A percentile compares a stretch with the other conserved stretches of the same genome.
Evolutionary conservation across 2,888 invertebrate genomes (phyloP).

Genomic region (Timandra comae): DNA sequence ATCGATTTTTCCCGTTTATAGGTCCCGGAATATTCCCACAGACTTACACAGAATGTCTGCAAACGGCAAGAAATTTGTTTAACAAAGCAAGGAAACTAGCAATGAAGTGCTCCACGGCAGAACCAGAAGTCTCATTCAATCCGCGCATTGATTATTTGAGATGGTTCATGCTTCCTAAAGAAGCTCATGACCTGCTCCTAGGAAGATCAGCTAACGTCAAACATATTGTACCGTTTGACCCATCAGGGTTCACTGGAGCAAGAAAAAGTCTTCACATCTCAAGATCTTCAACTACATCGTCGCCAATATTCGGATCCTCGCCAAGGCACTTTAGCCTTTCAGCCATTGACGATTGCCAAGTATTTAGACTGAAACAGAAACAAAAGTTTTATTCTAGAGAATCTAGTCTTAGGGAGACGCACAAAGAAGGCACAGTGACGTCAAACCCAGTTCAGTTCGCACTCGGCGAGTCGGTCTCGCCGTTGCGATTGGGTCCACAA

Average conservation of each 20-base stretch:
- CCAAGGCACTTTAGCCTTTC: slow-evolving; percentile 83
- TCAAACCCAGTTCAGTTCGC: slow-evolving; percentile 79
- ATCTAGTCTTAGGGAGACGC: slow-evolving; percentile 62
- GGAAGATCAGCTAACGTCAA: slow-evolving; percentile 86
- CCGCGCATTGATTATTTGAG: slow-evolving; percentile 81
- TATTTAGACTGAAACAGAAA: slow-evolving; percentile 64
- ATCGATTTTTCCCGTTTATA: slow-evolving; percentile 28
- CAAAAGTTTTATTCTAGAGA: slow-evolving; percentile 64
- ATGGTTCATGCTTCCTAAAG: slow-evolving; percentile 94
- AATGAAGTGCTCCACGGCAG: slow-evolving; percentile 83
- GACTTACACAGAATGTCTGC: slow-evolving; percentile 85
- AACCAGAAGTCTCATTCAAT: slow-evolving; percentile 85
- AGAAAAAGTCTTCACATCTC: slow-evolving; percentile 60
- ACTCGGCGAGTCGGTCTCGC: slow-evolving; percentile 81
- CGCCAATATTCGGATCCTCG: slow-evolving; percentile 72
- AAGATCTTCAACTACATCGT: slow-evolving; percentile 56
- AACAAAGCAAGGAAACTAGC: slow-evolving; percentile 86
- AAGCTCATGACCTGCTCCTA: slow-evolving; percentile 85
- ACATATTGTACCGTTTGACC: slow-evolving; percentile 85
- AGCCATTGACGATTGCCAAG: slow-evolving; percentile 77
- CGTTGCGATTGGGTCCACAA: slow-evolving; percentile 48
- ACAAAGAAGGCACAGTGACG: slow-evolving; percentile 48
- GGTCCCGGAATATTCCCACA: slow-evolving; percentile 84
- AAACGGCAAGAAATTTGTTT: slow-evolving; percentile 86
- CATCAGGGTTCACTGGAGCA: slow-evolving; percentile 75